Base-by-base conservation (phyloP, 2,113 vertebrate genomes). In the Elephas maximus region DNA sequence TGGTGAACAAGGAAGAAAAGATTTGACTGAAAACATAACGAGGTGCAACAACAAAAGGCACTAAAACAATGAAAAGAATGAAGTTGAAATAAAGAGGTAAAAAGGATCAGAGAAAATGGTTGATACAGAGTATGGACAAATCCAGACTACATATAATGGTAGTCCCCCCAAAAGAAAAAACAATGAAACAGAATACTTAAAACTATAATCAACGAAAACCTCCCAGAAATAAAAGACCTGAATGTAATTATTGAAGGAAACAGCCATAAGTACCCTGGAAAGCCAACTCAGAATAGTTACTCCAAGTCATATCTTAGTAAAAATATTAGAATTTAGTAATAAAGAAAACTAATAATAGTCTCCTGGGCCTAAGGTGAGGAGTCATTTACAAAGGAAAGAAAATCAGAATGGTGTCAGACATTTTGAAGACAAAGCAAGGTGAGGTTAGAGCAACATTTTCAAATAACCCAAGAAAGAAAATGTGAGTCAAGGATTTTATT, bases 341-440 rank as follows among this genome's bases (percentile, higher is more conserved):
- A 53, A 81, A 60, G 28, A 63, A 62, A 78, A 93, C 81, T 77
- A 88, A 90, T 45, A 93, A 26, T 78, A 85, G 41, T 41, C 12
- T 8, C 9, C 23, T 85, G 33, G 15, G 9, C 69, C 9, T 51
- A 69, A 33, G 17, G 8, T 20, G 33, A 81, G 57, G 28, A 88
- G 24, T 85, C 73, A 91, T 83, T 91, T 91, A 28, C 53, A 37
- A 85, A 94, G 53, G 11, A 91, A 91, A 67, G 44, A 94, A 89
- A 85, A 48, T 77, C 37, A 69, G 37, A 63, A 85, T 91, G 65
- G 0, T 12, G 62, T 53, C 51, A 71, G 28, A 44, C 53, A 51
- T 84, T 24, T 11, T 81, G 62, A 77, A n/a, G 92, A 57, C 41
- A 71, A 89, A 89, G 12, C 4, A 8, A 95, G 23, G 37, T 85